A percentile compares a stretch with the other conserved stretches of the same genome.
These are phyloP conservation scores for Aphelenchoides avenae DNA, from an alignment of 1,140 invertebrate species.

Conservation along the genomic window DNA sequence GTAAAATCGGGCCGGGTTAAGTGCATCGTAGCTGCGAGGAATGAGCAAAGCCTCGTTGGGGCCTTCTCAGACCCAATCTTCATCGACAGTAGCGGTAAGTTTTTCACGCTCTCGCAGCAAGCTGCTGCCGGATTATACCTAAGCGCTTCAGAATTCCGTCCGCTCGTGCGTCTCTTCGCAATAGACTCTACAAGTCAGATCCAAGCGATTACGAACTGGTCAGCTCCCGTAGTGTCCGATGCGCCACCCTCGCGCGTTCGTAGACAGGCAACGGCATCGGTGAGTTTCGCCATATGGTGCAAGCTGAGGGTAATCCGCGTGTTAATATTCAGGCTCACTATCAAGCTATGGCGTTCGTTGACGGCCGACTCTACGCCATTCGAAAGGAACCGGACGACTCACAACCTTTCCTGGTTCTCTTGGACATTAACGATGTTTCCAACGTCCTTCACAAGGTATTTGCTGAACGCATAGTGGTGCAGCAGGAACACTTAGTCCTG, in stretches of 20 bases:
- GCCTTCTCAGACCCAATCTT: constrained; percentile 34
- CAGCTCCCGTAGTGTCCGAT: too few relatives aligned
- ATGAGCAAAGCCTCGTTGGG: constrained; percentile 54
- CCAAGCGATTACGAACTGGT: constrained; percentile 54
- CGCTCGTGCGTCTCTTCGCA: constrained; percentile 55
- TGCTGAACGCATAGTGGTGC: too few relatives aligned
- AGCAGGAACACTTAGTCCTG: too few relatives aligned
- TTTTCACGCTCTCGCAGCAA: too few relatives aligned
- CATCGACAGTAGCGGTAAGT: constrained; percentile 55
- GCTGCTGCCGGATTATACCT: too few relatives aligned
- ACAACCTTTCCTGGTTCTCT: constrained; percentile 48
- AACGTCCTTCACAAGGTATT: constrained; percentile 53
- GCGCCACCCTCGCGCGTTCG: too few relatives aligned
- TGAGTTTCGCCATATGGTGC: too few relatives aligned
- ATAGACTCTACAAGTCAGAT: constrained; percentile 53
- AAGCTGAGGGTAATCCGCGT: too few relatives aligned
- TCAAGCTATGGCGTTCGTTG: constrained; percentile 54
- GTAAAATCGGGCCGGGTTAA: constrained; percentile 54
- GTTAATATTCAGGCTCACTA: constrained; percentile 58
- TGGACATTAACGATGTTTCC: constrained; percentile 54
- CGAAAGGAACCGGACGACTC: constrained; percentile 46
- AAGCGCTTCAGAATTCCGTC: constrained; percentile 45
- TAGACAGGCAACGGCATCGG: too few relatives aligned
- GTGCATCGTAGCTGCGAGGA: constrained; percentile 52
- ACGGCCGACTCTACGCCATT: constrained; percentile 54